Evolutionary conservation across 2,888 invertebrate species (phyloP), one percentile per base, ranked within the genome.

Genomic region (Eupsilia transversa): DNA sequence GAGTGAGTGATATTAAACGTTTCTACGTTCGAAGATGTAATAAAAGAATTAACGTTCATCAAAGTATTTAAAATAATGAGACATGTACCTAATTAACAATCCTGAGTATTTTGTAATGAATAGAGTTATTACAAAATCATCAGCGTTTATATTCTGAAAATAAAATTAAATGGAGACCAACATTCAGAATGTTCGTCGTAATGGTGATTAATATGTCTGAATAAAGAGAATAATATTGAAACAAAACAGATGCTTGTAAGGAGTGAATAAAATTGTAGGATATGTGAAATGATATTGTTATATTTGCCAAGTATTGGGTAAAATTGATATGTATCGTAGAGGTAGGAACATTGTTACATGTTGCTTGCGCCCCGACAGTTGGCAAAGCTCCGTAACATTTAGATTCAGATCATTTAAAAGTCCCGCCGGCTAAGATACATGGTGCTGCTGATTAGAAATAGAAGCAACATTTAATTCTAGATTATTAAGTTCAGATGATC

Each of bases 1-100:
- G 98, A 97, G 98, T 98, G 96, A 97, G 97, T 93, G 61, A 79
- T 86, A 68, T 59, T 59, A 69, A 75, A 69, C 61, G 76, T 80
- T 61, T 52, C 63, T 77, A 71, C 71, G 69, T 83, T 73, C 41
- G 33, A 63, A 63, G 75, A 76, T 41, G 72, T 63, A 78, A 69
- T 71, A 69, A 68, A 70, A 70, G 2, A 57, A 67, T 72, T 67
- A 72, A 38, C 35, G 33, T 43, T 63, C 43, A 41, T 41, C 43
- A 46, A 57, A 61, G 2, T 67, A 72, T 76, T 64, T 60, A 35
- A 68, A 69, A 52, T 76, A 74, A 70, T 54, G 17, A 33, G 54
- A n/a, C 23, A 41, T 66, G 30, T 52, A n/a, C n/a, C n/a, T n/a
- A 69, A 73, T 74, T 71, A 72, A 68, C 52, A 59, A 69, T 72